Base-by-base conservation (phyloP, 2,888 invertebrate species). In the Meloe dianella region DNA sequence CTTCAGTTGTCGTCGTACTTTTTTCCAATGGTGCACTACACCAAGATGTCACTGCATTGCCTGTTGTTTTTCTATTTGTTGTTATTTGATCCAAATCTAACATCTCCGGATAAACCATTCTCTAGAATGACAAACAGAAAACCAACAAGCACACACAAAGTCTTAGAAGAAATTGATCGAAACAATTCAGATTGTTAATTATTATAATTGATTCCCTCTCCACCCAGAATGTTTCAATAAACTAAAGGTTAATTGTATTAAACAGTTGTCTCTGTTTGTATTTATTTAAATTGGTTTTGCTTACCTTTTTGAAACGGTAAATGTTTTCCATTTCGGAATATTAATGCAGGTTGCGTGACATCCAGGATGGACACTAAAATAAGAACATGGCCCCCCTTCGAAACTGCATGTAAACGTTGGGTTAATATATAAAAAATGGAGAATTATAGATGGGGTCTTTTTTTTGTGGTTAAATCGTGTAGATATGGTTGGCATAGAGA, bases 51-150 rank as follows among this genome's bases (percentile, higher is more conserved):
- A 75, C 73, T 10, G 80, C 75, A 63, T 77, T 72, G 57, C 74
- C 73, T 7, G 79, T 71, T 17, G 64, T 64, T 68, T 74, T 74
- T n/a, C 2, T 57, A 14, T 29, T 57, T 56, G 38, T 35, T n/a
- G 51, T 71, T 66, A 82, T 77, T 77, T 82, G 81, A 71, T 83
- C 81, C 59, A 83, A 74, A 65, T 74, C 75, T 69, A 81, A 73
- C 74, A 81, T 80, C 78, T 84, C 84, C 35, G 84, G 84, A 73
- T 83, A 84, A 69, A 84, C 83, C 84, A 84, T 84, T 79, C 82
- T 78, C 78, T 81, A 72, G 27, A 75, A 69, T 14, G 41, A 20
- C 29, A 58, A 22, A 56, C 38, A 27, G 54, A 41, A 58, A 63
- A 41, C n/a, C 38, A 47, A 57, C 41, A 57, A 30, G 20, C 38